Percentiles rank a stretch among this genome's conserved stretches.
Conservation (phyloP, 2,113 vertebrate genomes). For the Scalopus aquaticus region DNA sequence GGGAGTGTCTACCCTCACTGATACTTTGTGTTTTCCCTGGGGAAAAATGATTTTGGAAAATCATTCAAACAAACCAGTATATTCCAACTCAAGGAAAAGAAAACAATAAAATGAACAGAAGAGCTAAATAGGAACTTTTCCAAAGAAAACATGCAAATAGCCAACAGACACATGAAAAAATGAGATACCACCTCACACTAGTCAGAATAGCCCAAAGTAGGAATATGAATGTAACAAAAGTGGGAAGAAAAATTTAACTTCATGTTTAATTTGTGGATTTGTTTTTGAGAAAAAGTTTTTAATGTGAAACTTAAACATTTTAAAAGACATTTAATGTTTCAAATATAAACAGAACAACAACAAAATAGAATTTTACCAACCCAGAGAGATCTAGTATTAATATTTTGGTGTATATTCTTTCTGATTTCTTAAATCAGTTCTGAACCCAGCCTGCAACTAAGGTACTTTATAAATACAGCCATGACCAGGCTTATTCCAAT, state of each 20-base stretch:
- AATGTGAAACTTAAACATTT: conserved; percentile 12
- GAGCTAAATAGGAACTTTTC: neutral
- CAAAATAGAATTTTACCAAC: neutral
- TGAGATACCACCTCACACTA: too few species aligned
- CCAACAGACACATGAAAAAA: neutral
- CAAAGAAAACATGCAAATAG: neutral
- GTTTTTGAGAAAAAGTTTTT: neutral
- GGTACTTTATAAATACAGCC: neutral
- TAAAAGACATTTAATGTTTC: neutral
- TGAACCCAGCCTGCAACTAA: neutral
- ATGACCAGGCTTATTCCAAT: neutral
- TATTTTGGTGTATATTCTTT: neutral
- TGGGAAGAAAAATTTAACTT: conserved; percentile 4
- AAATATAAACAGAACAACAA: conserved; percentile 9
- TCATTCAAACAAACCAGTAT: neutral
- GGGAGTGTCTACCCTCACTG: too few species aligned
- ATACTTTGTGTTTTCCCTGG: too few species aligned
- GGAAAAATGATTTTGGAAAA: too few species aligned
- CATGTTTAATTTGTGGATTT: neutral
- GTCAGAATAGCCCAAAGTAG: neutral
- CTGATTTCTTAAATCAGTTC: conserved; percentile 14
- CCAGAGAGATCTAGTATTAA: neutral
- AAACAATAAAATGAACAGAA: neutral
- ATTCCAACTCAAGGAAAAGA: neutral
- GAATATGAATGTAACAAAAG: neutral